Percentiles rank a stretch among this genome's conserved stretches.
phyloP scores from a whole-genome alignment of 1,140 invertebrate species.

The honey bee (Apis mellifera) region Amel_HAv3.1 CM009931.2:25414501-25415000 shows the following conservation, averaged over 20 bases:
- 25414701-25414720: too few species aligned
- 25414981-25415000: neutral
- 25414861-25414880: conserved; percentile 32
- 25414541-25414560: too few species aligned
- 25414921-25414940: conserved; percentile 53
- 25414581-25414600: too few species aligned
- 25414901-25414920: conserved; percentile 41
- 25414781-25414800: neutral
- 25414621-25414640: too few species aligned
- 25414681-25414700: too few species aligned
- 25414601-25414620: too few species aligned
- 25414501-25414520: too few species aligned
- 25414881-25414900: conserved; percentile 49
- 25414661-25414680: too few species aligned
- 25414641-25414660: too few species aligned
- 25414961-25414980: conserved; percentile 34
- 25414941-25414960: conserved; percentile 44
- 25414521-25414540: too few species aligned
- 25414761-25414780: neutral
- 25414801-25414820: neutral
- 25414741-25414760: neutral
- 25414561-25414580: too few species aligned
- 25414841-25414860: conserved; percentile 5
- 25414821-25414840: conserved; percentile 2
- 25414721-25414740: neutral